These are phyloP conservation scores for Muraenolepis orangiensis DNA, from an alignment of 2,797 vertebrate genomes.

Conservation along the genomic window DNA sequence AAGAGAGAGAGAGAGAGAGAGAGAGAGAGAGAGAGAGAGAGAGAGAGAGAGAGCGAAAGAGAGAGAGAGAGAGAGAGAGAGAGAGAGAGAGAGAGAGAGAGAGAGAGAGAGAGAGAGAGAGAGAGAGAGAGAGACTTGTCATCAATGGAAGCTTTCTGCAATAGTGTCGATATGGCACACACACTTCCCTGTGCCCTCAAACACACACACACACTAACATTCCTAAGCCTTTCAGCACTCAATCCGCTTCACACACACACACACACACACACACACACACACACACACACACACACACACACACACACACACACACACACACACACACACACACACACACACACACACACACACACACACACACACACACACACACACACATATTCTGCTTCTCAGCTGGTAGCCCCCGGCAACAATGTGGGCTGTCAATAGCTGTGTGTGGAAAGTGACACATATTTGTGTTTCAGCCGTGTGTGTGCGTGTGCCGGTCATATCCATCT, in stretches of 20 bases:
- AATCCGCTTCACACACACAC: too few relatives aligned
- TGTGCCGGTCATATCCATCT: too few relatives aligned
- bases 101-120: too few relatives aligned
- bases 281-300: conserved; percentile 26
- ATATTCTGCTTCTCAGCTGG: conserved; percentile 28
- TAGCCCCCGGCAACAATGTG: conserved; percentile 52
- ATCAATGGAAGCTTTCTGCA: too few relatives aligned
- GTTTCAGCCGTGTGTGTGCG: conserved; percentile 48
- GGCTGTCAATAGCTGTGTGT: conserved; percentile 51
- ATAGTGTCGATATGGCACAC: too few relatives aligned
- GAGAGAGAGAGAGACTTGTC: conserved; percentile 42
- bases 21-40: too few relatives aligned
- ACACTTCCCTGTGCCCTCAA: background rate
- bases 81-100: background rate
- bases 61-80: background rate
- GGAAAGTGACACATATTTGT: conserved; percentile 57
- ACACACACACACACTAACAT: conserved; percentile 4
- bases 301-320: conserved; percentile 15
- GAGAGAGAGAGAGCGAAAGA: background rate
- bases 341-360: background rate
- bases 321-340: conserved; percentile 9
- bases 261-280: conserved; percentile 20
- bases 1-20: too few relatives aligned
- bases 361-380: too few relatives aligned
- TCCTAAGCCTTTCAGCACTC: too few relatives aligned